Base-by-base conservation (phyloP, 2,888 invertebrate genomes). In the Lamellibrachia columna region DNA sequence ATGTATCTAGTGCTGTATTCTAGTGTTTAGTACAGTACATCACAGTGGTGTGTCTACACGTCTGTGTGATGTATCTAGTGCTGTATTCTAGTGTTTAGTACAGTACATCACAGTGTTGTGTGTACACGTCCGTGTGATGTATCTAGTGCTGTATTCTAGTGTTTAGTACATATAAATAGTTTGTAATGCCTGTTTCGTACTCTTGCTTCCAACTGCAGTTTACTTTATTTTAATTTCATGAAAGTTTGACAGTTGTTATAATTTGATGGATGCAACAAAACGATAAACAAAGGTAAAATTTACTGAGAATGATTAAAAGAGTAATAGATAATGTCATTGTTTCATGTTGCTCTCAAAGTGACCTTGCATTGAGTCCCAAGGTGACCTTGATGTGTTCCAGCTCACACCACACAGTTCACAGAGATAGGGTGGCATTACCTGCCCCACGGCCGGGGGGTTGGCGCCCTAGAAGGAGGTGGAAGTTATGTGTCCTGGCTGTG, bases 321-420 rank as follows among this genome's bases (percentile, higher is more conserved):
- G 75, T 22, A 6, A 75, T 75, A 6, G 22, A 75, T 6, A 22
- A 75, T 22, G 6, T 28, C 22, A 4, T 15, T 91, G 91, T 28
- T 28, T 52, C 52, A 40, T 91, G 91, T 52, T 28, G 40, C 7
- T n/a, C 75, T n/a, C 58, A 58, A 15, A 58, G 15, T 22, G 75
- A 75, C 6, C 4, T 75, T 15, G 75, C 40, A 40, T 40, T 40
- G 40, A 40, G n/a, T n/a, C 75, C 75, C 58, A 58, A 15, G 15
- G 15, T 22, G 75, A 75, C 6, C 4, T 75, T 15, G 75, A 75
- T 22, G 22, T 75, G 75, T 75, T 75, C 22, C 94, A 95, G 96
- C 96, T 40, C 96, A 96, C 94, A 96, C 96, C 3, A 96, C 96
- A 7, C 96, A 96, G 94, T 96, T 96, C 94, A 95, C 95, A 1